Conservation (phyloP, 2,113 vertebrate genomes). For the Hypocryptadius cinnamomeus region DNA sequence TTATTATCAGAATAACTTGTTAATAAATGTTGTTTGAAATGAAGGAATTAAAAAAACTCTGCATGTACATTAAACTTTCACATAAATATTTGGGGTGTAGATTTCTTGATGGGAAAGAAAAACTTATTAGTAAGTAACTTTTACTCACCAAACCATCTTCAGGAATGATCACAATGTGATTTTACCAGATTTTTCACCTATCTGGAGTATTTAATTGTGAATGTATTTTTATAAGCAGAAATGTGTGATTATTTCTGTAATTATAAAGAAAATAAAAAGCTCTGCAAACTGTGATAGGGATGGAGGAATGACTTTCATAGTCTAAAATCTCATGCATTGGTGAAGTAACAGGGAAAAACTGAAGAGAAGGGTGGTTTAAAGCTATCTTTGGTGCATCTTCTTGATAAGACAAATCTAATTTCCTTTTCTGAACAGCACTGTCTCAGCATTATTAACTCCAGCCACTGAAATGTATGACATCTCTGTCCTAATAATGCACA, state of each 20-base stretch:
- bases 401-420: slow-evolving; percentile 45
- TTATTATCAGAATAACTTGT: neutral
- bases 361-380: neutral
- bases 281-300: neutral
- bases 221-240: neutral
- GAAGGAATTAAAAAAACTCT: neutral
- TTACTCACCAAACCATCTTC: neutral
- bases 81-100: neutral
- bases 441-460: slow-evolving; percentile 18
- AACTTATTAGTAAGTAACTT: neutral
- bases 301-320: neutral
- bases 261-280: neutral
- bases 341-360: neutral
- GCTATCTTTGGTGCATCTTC: neutral
- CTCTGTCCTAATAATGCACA: neutral
- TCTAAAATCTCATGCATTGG: neutral
- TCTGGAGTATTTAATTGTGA: neutral
- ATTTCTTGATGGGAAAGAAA: neutral
- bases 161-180: neutral
- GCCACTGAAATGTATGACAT: neutral
- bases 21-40: neutral
- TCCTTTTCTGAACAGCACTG: slow-evolving; percentile 15
- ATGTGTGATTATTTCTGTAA: neutral
- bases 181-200: neutral
- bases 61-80: neutral